Evolutionary conservation across 2,888 invertebrate species (phyloP), one percentile per base, ranked within the genome.

Genomic region (Orchesellides sinensis): DNA sequence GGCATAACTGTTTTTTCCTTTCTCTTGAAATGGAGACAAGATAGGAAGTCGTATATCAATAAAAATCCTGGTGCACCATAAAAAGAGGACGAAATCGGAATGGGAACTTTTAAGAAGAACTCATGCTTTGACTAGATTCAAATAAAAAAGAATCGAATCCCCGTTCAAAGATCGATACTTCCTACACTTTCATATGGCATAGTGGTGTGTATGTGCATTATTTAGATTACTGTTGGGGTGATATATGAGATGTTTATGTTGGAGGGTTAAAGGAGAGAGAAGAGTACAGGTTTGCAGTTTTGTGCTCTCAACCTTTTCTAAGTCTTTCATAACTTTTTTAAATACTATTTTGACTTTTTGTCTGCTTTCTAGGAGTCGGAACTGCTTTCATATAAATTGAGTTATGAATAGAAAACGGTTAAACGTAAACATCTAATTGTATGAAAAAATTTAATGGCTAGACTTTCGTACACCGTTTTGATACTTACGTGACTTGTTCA

Each of bases 221-320:
- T 74, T 77, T 68, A 56, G 75, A 77, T 68, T 56, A 66, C 75
- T 68, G 56, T n/a, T n/a, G n/a, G n/a, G 66, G 35, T 77, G 75
- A 66, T 77, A 54, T 77, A 77, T 66, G 35, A 56, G 29, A 66
- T 77, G 75, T 68, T 77, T 77, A 77, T 77, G 75, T 59, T 77
- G 68, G 54, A 10, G 29, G 35, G 35, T 47, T 35, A 40, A 45
- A 21, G 19, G 52, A 25, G 47, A 23, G 3, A 23, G 65, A 63
- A 72, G 45, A 25, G 59, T 72, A 35, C 52, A 29, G 63, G 65
- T 52, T 52, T 63, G 49, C 52, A 49, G 25, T 52, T 74, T 74
- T 74, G 49, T 32, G 25, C 52, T 47, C 72, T n/a, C n/a, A n/a
- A n/a, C n/a, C 21, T 23, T 19, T 14, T 49, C 52, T 72, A 25